Conservation (phyloP, 2,888 invertebrate genomes). For the Pocota personata region DNA sequence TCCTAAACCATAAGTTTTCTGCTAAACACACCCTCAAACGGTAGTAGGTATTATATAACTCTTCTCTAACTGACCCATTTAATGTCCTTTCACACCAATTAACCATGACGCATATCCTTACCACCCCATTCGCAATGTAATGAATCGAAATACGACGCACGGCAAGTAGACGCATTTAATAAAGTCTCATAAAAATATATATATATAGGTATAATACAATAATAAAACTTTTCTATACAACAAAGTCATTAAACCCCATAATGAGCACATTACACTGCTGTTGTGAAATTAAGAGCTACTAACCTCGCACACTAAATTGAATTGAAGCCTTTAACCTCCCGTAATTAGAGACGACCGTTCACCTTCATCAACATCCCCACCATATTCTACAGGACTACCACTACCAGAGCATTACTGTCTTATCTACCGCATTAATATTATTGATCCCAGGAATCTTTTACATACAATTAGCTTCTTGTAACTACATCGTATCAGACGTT, state of each 20-base stretch:
- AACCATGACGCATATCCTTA: background rate
- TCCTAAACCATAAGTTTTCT: background rate
- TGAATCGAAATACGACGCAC: background rate
- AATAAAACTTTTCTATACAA: background rate
- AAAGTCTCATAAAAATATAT: background rate
- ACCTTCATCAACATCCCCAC: background rate
- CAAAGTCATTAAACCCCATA: background rate
- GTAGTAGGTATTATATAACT: background rate
- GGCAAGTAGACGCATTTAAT: background rate
- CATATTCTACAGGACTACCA: too few relatives aligned
- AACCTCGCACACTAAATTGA: background rate
- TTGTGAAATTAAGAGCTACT: background rate
- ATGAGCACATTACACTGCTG: slow-evolving; percentile 1
- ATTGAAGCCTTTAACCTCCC: background rate
- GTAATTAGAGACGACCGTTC: background rate
- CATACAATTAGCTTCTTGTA: background rate
- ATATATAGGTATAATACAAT: too few relatives aligned
- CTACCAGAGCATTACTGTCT: background rate
- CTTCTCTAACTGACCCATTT: background rate
- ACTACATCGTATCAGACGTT: background rate
- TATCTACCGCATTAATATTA: slow-evolving; percentile 7
- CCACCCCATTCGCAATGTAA: background rate
- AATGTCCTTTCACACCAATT: background rate
- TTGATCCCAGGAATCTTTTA: background rate
- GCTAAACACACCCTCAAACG: background rate